phyloP scores from a whole-genome alignment of 37 sponge, comb jelly and placozoan genomes.

The Beroe ovata region DNA sequence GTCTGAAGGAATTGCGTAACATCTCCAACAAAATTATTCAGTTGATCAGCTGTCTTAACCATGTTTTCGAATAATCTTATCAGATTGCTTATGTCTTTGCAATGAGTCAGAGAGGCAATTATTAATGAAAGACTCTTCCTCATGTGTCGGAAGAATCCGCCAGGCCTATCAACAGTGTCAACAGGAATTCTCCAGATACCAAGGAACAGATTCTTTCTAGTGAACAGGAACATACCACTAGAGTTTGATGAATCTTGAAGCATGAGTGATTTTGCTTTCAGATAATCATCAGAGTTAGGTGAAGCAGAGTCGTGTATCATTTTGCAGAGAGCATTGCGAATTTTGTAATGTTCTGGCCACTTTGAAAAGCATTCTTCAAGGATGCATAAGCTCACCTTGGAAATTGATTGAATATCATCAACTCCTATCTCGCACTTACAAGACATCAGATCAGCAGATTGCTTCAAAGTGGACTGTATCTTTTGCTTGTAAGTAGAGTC shows the following conservation, averaged over 20 bases:
- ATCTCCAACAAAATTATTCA: slow-evolving; percentile 64
- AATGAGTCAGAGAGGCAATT: slow-evolving; percentile 46
- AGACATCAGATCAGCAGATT: background rate
- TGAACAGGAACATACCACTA: slow-evolving; percentile 60
- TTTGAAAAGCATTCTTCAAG: slow-evolving; percentile 6
- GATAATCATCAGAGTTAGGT: background rate
- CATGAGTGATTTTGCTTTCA: slow-evolving; percentile 55
- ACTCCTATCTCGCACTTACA: background rate
- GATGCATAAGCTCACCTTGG: background rate
- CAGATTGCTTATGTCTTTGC: slow-evolving; percentile 59
- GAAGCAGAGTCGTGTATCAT: slow-evolving; percentile 31
- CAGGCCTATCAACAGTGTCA: slow-evolving; percentile 58
- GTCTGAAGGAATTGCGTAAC: slow-evolving; percentile 54
- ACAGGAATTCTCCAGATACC: slow-evolving; percentile 66
- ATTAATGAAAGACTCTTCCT: slow-evolving; percentile 51
- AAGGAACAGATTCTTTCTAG: slow-evolving; percentile 34
- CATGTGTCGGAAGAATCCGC: slow-evolving; percentile 62
- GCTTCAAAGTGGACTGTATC: background rate
- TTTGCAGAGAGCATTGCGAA: slow-evolving; percentile 58
- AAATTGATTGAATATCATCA: background rate
- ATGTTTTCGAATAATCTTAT: slow-evolving; percentile 56
- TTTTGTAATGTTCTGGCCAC: slow-evolving; percentile 62
- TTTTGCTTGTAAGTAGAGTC: background rate
- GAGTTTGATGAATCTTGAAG: slow-evolving; percentile 45
- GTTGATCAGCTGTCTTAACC: slow-evolving; percentile 66